Percentiles rank a stretch among this genome's conserved stretches.
Conservation (phyloP, 2,888 invertebrate species). For the Octonoba sinensis region DNA sequence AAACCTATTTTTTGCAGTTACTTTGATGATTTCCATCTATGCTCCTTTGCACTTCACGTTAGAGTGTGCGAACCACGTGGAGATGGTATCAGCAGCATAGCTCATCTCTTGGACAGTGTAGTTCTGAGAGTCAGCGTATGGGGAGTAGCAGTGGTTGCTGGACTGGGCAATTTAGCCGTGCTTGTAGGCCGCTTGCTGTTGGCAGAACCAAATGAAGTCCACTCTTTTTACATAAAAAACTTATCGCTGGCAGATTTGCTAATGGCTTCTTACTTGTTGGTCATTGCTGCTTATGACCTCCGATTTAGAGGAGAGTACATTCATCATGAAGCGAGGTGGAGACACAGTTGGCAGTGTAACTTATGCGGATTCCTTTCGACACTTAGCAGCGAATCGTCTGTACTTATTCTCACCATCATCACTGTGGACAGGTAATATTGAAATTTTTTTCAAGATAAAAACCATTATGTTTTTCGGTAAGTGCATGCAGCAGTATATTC, state of each 20-base stretch:
- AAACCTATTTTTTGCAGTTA: constrained; percentile 72
- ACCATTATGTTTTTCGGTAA: neutral
- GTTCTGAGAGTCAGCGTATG: constrained; percentile 75
- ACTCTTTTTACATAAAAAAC: constrained; percentile 77
- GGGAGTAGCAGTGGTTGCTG: constrained; percentile 76
- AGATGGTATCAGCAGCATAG: constrained; percentile 76
- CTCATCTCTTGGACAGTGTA: constrained; percentile 76
- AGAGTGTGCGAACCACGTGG: constrained; percentile 76
- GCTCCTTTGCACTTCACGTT: constrained; percentile 75
- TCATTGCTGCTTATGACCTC: constrained; percentile 76
- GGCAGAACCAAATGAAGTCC: constrained; percentile 75
- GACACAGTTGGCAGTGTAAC: constrained; percentile 75
- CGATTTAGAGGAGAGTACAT: constrained; percentile 75
- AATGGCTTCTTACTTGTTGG: constrained; percentile 77
- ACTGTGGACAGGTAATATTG: constrained; percentile 76
- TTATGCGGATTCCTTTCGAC: constrained; percentile 77
- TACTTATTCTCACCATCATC: constrained; percentile 76
- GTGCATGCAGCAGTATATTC: neutral
- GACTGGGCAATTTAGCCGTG: constrained; percentile 76
- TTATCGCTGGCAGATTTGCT: constrained; percentile 77
- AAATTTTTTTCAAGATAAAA: neutral
- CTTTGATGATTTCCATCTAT: constrained; percentile 76
- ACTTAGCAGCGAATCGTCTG: constrained; percentile 77
- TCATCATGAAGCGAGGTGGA: constrained; percentile 75
- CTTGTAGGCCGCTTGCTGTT: constrained; percentile 75